A percentile compares a stretch with the other conserved stretches of the same genome.
Conservation (phyloP, 2,113 vertebrate genomes). For the Laticauda laticaudata region DNA sequence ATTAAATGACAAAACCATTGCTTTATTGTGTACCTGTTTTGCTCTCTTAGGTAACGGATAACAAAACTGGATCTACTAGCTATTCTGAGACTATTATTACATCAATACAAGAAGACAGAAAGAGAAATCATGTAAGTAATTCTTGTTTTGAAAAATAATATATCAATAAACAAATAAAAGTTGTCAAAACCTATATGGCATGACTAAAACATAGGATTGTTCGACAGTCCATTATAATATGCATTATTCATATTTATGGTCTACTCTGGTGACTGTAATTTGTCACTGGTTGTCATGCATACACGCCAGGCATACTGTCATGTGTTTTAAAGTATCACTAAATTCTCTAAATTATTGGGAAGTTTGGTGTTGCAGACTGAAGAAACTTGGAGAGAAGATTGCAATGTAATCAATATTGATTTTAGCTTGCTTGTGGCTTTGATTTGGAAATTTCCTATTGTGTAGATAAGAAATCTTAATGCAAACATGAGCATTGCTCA, state of each 20-base stretch:
- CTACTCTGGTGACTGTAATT: not conserved
- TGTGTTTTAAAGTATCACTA: not conserved
- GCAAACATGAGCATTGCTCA: not conserved
- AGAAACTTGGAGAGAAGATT: not conserved
- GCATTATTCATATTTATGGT: not conserved
- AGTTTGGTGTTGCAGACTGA: not conserved
- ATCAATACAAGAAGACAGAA: slow-evolving; percentile 69
- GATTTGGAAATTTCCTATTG: not conserved
- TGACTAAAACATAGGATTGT: not conserved
- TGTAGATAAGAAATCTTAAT: not conserved
- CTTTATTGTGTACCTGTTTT: slow-evolving; percentile 29
- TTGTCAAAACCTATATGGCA: not conserved
- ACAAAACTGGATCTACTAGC: slow-evolving; percentile 74
- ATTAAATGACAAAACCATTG: not conserved
- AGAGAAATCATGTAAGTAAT: slow-evolving; percentile 79
- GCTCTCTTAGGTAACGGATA: slow-evolving; percentile 74
- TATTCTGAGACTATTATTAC: slow-evolving; percentile 73
- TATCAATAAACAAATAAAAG: not conserved
- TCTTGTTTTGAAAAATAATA: slow-evolving; percentile 5
- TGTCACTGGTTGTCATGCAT: not conserved
- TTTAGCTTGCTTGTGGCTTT: not conserved
- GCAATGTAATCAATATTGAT: not conserved
- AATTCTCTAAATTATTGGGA: not conserved
- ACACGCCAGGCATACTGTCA: not conserved
- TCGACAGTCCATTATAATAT: not conserved